Conservation (phyloP, 2,888 invertebrate genomes). For the Amblyjoppa proteus region DNA sequence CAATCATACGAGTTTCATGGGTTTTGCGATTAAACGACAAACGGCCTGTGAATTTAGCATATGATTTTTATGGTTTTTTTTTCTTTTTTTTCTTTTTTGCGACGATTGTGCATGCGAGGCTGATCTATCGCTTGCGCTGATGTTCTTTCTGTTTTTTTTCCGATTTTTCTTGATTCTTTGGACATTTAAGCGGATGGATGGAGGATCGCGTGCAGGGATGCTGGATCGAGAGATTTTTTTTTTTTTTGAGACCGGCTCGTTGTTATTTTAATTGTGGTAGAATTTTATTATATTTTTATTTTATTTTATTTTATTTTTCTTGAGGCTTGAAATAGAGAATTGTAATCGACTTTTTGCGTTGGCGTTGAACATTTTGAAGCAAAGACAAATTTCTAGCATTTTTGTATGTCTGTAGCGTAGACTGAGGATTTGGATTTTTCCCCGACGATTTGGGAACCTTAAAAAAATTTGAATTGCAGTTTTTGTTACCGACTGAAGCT, state of each 20-base stretch:
- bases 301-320: background rate
- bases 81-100: background rate
- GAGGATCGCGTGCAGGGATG: background rate
- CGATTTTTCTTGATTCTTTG: background rate
- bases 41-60: slow-evolving; percentile 45
- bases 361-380: no score
- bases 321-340: no score
- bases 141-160: background rate
- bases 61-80: background rate
- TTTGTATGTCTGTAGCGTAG: no score
- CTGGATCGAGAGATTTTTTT: background rate
- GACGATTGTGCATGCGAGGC: slow-evolving; percentile 4
- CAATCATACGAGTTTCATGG: slow-evolving; percentile 58
- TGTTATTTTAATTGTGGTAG: background rate
- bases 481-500: no score
- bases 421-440: no score
- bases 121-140: slow-evolving; percentile 9
- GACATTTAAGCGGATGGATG: background rate
- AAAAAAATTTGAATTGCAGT: no score
- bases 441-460: no score
- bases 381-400: no score
- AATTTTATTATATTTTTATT: background rate
- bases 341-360: no score
- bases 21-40: slow-evolving; percentile 62
- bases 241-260: no score